A percentile compares a stretch with the other conserved stretches of the same genome.
phyloP scores from a whole-genome alignment of 2,797 vertebrate species.

The Brotula barbata region DNA sequence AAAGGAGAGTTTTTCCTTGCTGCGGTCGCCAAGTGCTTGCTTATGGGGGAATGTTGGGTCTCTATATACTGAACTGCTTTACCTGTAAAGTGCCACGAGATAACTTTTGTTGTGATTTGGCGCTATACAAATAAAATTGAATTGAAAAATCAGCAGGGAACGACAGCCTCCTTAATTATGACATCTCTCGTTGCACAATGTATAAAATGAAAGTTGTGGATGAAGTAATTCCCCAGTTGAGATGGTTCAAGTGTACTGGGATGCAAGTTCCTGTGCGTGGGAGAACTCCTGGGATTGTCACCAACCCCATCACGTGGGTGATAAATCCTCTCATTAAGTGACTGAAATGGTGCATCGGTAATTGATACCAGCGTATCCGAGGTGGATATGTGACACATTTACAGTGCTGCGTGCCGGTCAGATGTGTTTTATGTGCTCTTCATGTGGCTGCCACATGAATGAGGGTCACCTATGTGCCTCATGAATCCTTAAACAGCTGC shows the following conservation, averaged over 20 bases:
- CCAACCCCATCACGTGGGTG: conserved; percentile 52
- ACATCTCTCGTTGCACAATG: conserved; percentile 57
- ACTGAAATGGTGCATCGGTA: conserved; percentile 70
- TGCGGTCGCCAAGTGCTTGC: too few species aligned
- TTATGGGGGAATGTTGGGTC: too few species aligned
- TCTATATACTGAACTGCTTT: too few species aligned
- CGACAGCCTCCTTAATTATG: conserved; percentile 64
- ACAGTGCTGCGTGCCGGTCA: conserved; percentile 75
- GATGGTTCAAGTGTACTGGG: conserved; percentile 42
- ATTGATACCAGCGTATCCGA: conserved; percentile 78
- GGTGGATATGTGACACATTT: conserved; percentile 77
- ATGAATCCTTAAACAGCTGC: conserved; percentile 83
- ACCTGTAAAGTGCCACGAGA: too few species aligned
- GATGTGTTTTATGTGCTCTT: conserved; percentile 80
- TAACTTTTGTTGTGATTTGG: too few species aligned
- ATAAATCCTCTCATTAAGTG: conserved; percentile 78
- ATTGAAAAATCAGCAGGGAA: conserved; percentile 37
- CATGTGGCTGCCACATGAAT: conserved; percentile 66
- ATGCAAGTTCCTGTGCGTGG: conserved; percentile 38
- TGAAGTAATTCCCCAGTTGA: conserved; percentile 49
- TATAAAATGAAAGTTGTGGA: conserved; percentile 52
- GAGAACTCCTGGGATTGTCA: conserved; percentile 59
- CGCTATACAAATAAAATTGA: too few species aligned
- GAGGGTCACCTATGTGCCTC: conserved; percentile 80
- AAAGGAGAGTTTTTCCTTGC: too few species aligned